These are phyloP conservation scores for Drosophila multiciliata DNA, from an alignment of 2,888 invertebrate species.

Conservation along the genomic window DNA sequence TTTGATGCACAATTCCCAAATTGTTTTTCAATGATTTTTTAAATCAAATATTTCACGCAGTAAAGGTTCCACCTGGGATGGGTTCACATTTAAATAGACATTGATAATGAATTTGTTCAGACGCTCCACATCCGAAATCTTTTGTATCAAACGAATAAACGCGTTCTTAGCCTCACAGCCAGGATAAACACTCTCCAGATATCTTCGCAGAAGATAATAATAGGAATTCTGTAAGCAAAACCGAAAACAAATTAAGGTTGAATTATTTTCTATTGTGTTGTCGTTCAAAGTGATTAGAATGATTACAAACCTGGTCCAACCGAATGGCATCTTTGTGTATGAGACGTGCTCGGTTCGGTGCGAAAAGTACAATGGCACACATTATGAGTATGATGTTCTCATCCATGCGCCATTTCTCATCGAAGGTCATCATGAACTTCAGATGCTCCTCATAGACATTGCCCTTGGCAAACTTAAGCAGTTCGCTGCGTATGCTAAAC, in stretches of 20 bases:
- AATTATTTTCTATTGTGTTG: neutral
- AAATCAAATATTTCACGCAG: constrained; percentile 98
- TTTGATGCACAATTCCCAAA: constrained; percentile 57
- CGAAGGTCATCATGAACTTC: constrained; percentile 93
- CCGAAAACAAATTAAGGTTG: too few relatives aligned
- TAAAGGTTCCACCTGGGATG: constrained; percentile 95
- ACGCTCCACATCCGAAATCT: constrained; percentile 94
- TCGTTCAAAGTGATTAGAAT: neutral
- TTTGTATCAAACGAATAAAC: constrained; percentile 94
- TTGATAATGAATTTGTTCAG: constrained; percentile 96
- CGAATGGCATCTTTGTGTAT: constrained; percentile 94
- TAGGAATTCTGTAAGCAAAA: constrained; percentile 90
- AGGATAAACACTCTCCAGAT: constrained; percentile 92
- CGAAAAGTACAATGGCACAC: constrained; percentile 95
- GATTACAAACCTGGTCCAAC: constrained; percentile 90
- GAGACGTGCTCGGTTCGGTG: constrained; percentile 92
- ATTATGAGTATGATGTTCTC: constrained; percentile 95
- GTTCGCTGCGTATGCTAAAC: constrained; percentile 93
- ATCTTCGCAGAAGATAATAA: constrained; percentile 93
- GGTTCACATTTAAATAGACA: constrained; percentile 96
- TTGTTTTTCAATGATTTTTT: constrained; percentile 86
- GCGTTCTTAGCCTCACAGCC: constrained; percentile 95
- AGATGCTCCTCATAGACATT: constrained; percentile 95
- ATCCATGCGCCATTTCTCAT: constrained; percentile 93
- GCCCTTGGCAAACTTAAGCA: constrained; percentile 95